Evolutionary conservation across 2,113 vertebrate genomes (phyloP).

Genomic region (Periophthalmus modestus): DNA sequence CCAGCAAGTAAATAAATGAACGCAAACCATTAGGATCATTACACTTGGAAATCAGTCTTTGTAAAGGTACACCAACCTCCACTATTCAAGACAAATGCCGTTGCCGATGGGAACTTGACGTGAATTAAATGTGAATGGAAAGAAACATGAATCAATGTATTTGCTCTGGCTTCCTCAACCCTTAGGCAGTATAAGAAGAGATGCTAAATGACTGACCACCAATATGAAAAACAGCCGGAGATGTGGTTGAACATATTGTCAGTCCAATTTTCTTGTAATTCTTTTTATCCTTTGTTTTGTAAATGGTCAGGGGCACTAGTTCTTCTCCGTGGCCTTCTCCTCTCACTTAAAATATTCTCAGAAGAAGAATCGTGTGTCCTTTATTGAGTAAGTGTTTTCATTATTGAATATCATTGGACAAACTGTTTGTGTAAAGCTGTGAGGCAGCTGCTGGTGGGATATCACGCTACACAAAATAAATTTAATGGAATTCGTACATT

Average conservation of each 20-base stretch:
- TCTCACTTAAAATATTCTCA: neutral
- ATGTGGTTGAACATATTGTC: no score
- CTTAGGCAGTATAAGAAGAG: no score
- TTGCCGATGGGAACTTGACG: neutral
- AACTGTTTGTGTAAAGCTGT: neutral
- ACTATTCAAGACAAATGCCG: neutral
- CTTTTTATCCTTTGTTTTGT: no score
- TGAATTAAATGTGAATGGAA: neutral
- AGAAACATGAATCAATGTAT: neutral
- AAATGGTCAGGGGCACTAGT: no score
- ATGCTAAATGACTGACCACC: neutral
- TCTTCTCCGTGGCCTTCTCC: no score
- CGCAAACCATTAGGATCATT: constrained; percentile 51
- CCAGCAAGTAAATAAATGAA: constrained; percentile 55
- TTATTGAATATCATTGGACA: neutral
- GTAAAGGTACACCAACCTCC: constrained; percentile 20
- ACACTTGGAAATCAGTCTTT: constrained; percentile 42
- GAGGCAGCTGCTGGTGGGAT: neutral
- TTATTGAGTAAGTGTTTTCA: neutral
- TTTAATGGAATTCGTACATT: no score
- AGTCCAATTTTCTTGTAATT: no score
- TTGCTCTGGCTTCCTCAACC: neutral
- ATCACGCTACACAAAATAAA: neutral
- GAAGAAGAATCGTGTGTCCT: neutral
- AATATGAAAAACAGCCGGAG: neutral